Base-by-base conservation (phyloP, 2,888 invertebrate genomes). In the Diarsia dahlii region DNA sequence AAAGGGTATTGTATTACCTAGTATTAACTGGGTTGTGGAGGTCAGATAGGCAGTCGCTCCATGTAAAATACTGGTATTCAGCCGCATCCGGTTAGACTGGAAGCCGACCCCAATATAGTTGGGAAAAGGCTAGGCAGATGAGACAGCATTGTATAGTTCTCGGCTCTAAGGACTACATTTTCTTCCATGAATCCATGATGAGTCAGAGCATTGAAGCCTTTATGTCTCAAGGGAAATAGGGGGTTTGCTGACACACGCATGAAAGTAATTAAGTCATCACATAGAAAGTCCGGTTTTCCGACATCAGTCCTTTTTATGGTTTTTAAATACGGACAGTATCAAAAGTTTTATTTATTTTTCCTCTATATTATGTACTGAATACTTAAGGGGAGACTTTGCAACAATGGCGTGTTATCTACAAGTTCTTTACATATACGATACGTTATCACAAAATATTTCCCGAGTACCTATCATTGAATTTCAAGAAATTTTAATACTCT, bases 401-500 rank as follows among this genome's bases (percentile, higher is more conserved):
- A 39, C 12, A 69, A 56, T 69, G 4, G 12, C 1, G 20, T 54
- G 9, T 67, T 70, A 70, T 80, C 34, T 58, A 50, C 5, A 62
- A 45, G 48, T 78, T 58, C 4, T 74, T 60, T 66, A 66, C 28
- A 13, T 71, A 63, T 3, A 34, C 20, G n/a, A 69, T 73, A 65
- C 23, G 50, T 75, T 81, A 81, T 84, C 81, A 52, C 13, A 10
- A 68, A 67, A 75, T 46, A 52, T 64, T 66, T 46, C 54, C 56
- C 18, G 34, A 50, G 46, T 78, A 39, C 39, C 39, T 39, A 58
- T 76, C 74, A 72, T 87, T 80, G 64, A 78, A 67, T 76, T 63
- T 65, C 63, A 12, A 79, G 64, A 80, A 82, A 86, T 88, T 72
- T 84, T 76, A 80, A 82, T 82, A 67, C 74, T 71, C 9, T 50